Percentiles rank a stretch among this genome's conserved stretches.
These are phyloP conservation scores for Neopipo cinnamomea DNA, from an alignment of 2,113 vertebrate species.

Conservation along the genomic window DNA sequence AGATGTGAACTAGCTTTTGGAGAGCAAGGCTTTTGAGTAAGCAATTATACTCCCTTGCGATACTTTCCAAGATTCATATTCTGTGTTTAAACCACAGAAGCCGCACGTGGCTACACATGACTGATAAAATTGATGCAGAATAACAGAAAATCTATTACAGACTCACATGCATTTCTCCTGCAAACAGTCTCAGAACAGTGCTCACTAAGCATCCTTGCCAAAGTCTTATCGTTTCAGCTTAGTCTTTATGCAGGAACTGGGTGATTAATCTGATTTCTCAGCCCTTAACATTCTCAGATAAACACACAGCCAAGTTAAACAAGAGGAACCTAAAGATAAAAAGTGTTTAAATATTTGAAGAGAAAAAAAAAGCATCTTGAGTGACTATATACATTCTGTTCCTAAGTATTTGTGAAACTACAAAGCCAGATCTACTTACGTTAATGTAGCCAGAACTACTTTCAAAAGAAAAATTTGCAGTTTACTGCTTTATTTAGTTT, in stretches of 20 bases:
- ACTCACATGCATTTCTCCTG: not conserved
- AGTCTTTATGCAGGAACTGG: not conserved
- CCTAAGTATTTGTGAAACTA: not conserved
- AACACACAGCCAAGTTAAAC: not conserved
- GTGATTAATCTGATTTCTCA: conserved; percentile 21
- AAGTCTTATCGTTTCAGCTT: not conserved
- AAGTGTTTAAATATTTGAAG: not conserved
- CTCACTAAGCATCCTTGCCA: not conserved
- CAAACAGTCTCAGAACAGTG: not conserved
- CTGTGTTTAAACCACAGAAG: not conserved
- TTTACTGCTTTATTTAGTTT: not conserved
- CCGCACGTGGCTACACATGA: not conserved
- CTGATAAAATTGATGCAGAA: not conserved
- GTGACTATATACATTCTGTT: not conserved
- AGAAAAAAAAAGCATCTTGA: not conserved
- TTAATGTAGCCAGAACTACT: not conserved
- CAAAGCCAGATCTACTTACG: not conserved
- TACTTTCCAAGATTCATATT: not conserved
- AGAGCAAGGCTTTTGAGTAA: not conserved
- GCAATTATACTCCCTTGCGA: not conserved
- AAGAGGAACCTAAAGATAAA: not conserved
- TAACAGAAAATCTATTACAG: not conserved
- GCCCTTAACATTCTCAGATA: not conserved
- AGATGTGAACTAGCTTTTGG: not conserved
- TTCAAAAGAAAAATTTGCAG: not conserved